Conservation (phyloP, 2,113 vertebrate species). For the Heterochromis multidens region DNA sequence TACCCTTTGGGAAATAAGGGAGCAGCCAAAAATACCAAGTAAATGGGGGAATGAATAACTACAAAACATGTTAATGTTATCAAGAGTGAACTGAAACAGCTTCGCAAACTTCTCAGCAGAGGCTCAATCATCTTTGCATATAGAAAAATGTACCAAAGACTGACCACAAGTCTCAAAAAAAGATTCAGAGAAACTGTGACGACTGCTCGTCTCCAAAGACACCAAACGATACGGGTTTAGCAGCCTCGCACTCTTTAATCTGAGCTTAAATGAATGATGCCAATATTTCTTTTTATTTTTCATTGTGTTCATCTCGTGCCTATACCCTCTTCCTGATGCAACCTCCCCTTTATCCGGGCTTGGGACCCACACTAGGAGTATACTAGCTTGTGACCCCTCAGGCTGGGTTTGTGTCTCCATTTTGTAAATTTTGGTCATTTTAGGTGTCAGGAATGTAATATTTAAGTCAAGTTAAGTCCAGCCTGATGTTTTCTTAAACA, state of each 20-base stretch:
- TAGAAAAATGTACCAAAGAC: neutral
- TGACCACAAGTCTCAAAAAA: neutral
- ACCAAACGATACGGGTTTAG: neutral
- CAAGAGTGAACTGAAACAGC: neutral
- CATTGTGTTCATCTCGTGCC: neutral
- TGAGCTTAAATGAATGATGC: neutral
- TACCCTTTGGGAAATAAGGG: neutral
- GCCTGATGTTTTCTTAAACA: neutral
- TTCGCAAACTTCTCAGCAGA: neutral
- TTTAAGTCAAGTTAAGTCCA: too few relatives aligned
- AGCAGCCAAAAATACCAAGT: too few relatives aligned
- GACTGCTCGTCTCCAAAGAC: neutral
- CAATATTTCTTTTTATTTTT: fast-evolving
- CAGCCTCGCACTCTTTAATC: neutral
- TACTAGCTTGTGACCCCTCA: neutral
- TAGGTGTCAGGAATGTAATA: neutral
- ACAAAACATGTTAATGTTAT: too few relatives aligned
- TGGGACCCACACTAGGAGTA: neutral
- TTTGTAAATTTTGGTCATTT: neutral
- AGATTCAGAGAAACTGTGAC: neutral
- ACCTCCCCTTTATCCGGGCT: neutral
- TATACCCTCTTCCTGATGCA: neutral
- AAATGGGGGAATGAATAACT: neutral
- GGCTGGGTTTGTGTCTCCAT: neutral
- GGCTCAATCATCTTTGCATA: fast-evolving